Conservation (phyloP, 1,140 invertebrate species). For the Ganaspis sp. region DNA sequence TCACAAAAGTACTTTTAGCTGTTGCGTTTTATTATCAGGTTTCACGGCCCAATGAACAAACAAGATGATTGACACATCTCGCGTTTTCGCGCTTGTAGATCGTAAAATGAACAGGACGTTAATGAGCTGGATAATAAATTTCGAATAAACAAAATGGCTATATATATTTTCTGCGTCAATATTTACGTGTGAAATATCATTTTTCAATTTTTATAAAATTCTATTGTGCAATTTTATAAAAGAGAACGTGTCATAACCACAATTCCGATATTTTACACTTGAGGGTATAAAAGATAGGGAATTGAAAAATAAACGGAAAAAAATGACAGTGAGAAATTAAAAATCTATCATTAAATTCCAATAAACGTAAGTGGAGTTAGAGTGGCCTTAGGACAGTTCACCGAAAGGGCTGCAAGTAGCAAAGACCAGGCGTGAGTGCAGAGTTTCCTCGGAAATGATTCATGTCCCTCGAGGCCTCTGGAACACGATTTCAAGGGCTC, state of each 20-base stretch:
- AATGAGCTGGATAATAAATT: background rate
- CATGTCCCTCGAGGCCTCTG: constrained; percentile 49
- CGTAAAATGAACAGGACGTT: background rate
- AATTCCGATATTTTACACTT: too few relatives aligned
- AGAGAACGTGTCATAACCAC: background rate
- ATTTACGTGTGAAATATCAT: background rate
- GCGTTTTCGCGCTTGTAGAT: background rate
- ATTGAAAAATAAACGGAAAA: background rate
- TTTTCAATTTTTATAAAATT: background rate
- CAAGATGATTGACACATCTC: background rate
- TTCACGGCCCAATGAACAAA: background rate
- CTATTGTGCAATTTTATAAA: background rate
- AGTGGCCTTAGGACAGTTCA: constrained; percentile 9
- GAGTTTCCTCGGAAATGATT: constrained; percentile 53
- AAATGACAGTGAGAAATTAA: background rate
- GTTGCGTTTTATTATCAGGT: background rate
- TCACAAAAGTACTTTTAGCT: background rate
- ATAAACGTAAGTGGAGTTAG: background rate
- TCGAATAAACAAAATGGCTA: background rate
- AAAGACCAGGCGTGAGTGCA: constrained; percentile 42
- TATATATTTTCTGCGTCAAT: background rate
- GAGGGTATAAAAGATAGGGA: too few relatives aligned
- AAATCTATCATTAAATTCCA: constrained; percentile 18
- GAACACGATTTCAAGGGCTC: constrained; percentile 54
- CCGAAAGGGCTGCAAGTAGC: background rate